phyloP scores from a whole-genome alignment of 1,140 invertebrate species.

The Drosophila aff. region DNA sequence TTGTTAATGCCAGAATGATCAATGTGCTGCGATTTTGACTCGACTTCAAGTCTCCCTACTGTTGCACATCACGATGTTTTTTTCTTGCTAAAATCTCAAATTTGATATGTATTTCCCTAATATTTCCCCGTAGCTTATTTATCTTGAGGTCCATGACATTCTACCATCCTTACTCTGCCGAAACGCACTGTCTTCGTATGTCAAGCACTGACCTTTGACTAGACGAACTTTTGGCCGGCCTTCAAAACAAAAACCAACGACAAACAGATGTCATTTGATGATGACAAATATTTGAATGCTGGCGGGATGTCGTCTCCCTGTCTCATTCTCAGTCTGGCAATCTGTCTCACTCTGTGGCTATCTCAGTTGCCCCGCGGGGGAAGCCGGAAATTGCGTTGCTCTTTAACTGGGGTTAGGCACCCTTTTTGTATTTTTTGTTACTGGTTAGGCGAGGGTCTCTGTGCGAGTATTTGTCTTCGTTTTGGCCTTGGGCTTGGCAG shows the following conservation, averaged over 20 bases:
- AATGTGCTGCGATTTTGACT: constrained; percentile 9
- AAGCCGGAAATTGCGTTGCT: constrained; percentile 74
- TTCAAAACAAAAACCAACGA: constrained; percentile 42
- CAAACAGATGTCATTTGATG: constrained; percentile 62
- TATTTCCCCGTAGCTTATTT: neutral
- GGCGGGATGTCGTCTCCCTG: constrained; percentile 28
- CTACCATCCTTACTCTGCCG: neutral
- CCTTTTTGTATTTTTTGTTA: constrained; percentile 52
- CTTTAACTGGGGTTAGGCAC: constrained; percentile 61
- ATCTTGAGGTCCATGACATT: neutral
- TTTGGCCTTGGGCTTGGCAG: constrained; percentile 50
- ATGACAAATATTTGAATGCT: constrained; percentile 73
- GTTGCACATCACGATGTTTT: neutral
- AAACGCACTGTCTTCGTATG: constrained; percentile 25
- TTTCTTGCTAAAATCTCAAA: neutral
- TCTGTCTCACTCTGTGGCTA: constrained; percentile 36
- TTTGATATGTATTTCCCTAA: neutral
- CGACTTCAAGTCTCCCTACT: neutral
- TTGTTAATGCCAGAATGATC: constrained; percentile 15
- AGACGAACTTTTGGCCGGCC: constrained; percentile 54
- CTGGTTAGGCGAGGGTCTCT: constrained; percentile 16
- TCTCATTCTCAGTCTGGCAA: constrained; percentile 12
- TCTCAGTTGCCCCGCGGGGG: constrained; percentile 8
- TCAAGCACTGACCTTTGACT: constrained; percentile 49
- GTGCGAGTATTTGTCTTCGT: constrained; percentile 19